Conservation (phyloP, 2,888 invertebrate species). For the Cheilosia vulpina region DNA sequence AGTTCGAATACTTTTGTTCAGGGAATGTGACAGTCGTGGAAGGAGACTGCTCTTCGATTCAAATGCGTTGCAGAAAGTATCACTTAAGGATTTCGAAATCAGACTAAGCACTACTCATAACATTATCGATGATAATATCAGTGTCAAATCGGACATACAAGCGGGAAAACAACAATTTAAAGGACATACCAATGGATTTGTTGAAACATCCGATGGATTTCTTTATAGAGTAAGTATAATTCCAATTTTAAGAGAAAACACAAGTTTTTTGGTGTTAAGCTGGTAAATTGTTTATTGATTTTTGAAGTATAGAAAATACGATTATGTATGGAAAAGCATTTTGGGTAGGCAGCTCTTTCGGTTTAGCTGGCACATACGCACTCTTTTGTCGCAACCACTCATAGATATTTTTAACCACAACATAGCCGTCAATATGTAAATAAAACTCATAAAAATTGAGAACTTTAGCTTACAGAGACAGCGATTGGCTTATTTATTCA, state of each 20-base stretch:
- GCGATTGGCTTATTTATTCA: no score
- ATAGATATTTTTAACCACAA: no score
- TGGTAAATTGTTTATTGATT: no score
- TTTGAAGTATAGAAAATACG: no score
- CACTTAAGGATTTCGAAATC: constrained; percentile 80
- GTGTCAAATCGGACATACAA: constrained; percentile 51
- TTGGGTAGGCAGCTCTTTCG: no score
- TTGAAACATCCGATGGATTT: constrained; percentile 87
- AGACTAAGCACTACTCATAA: constrained; percentile 52
- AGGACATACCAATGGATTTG: constrained; percentile 83
- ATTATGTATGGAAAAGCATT: neutral
- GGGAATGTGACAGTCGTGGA: constrained; percentile 93
- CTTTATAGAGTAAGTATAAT: constrained; percentile 86
- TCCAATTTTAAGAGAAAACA: no score
- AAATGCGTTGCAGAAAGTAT: constrained; percentile 87
- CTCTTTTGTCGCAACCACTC: no score
- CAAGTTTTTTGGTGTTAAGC: no score
- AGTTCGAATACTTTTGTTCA: constrained; percentile 92
- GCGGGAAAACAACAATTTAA: constrained; percentile 70
- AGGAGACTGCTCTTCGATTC: constrained; percentile 94
- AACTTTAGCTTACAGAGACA: no score
- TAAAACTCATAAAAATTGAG: no score
- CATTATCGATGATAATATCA: constrained; percentile 63
- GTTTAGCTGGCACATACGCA: no score
- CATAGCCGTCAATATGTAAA: no score